Evolutionary conservation across 2,888 invertebrate genomes (phyloP).

Genomic region (Xanthorhoe spadicearia): DNA sequence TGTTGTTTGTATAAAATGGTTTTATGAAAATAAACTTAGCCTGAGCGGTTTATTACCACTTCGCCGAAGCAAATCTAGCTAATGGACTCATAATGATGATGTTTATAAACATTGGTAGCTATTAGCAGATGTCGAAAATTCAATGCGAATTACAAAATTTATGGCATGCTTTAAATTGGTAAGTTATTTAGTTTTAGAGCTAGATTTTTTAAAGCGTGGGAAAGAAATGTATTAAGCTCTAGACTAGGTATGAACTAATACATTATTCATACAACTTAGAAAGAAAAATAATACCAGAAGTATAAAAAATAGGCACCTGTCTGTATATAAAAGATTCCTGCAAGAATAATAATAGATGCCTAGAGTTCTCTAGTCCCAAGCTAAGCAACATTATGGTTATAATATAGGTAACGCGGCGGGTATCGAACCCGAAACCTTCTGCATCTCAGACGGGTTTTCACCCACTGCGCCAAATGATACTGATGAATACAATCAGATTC

Average conservation of each 20-base stretch:
- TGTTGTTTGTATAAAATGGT: constrained; percentile 27
- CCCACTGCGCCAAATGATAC: too few relatives aligned
- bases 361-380: too few relatives aligned
- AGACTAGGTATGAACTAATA: background rate
- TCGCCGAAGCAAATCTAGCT: constrained; percentile 25
- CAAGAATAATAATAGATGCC: too few relatives aligned
- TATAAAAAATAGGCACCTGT: background rate
- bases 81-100: constrained; percentile 33
- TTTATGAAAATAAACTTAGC: constrained; percentile 33
- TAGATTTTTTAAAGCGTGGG: background rate
- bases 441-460: too few relatives aligned
- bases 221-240: background rate
- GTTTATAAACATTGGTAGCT: constrained; percentile 35
- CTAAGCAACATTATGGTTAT: too few relatives aligned
- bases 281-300: background rate
- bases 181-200: background rate
- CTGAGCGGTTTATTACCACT: constrained; percentile 34
- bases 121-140: constrained; percentile 13
- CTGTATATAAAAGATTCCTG: too few relatives aligned
- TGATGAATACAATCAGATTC: too few relatives aligned
- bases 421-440: too few relatives aligned
- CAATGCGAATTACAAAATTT: constrained; percentile 1
- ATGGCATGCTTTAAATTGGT: background rate
- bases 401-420: too few relatives aligned
- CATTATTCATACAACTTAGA: background rate